These are phyloP conservation scores for Achroia grisella DNA, from an alignment of 1,140 invertebrate genomes.

Conservation along the genomic window DNA sequence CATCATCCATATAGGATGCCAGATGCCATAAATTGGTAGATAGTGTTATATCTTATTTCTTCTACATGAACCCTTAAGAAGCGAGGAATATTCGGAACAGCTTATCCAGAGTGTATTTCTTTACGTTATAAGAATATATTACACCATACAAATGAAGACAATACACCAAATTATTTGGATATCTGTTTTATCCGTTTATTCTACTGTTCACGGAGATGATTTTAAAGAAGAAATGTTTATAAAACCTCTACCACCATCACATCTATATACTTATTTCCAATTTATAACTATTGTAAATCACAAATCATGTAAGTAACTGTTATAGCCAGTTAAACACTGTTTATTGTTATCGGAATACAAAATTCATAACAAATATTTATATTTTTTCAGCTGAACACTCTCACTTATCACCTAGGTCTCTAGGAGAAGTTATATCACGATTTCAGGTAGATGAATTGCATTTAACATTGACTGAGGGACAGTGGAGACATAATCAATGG, in stretches of 20 bases:
- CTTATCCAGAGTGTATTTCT: no score
- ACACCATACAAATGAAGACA: no score
- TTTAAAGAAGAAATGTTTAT: conserved; percentile 89
- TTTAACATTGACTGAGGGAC: conserved; percentile 91
- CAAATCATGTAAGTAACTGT: conserved; percentile 47
- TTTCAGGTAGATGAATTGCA: conserved; percentile 93
- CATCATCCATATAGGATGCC: no score
- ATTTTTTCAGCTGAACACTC: conserved; percentile 83
- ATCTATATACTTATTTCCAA: conserved; percentile 89
- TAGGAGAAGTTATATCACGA: conserved; percentile 91
- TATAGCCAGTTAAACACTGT: neutral
- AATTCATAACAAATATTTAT: neutral
- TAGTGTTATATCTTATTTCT: no score
- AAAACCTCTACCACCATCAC: conserved; percentile 84
- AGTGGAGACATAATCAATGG: conserved; percentile 95
- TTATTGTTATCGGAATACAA: neutral
- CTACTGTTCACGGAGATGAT: conserved; percentile 70
- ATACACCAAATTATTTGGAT: no score
- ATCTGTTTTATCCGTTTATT: no score
- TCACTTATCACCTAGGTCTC: conserved; percentile 90
- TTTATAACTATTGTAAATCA: conserved; percentile 84
- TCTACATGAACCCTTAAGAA: no score
- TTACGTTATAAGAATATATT: no score
- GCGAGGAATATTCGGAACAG: no score
- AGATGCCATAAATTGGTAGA: no score